Evolutionary conservation across 2,888 invertebrate genomes (phyloP), one percentile per base, ranked within the genome.

Genomic region (Cerceris rybyensis): DNA sequence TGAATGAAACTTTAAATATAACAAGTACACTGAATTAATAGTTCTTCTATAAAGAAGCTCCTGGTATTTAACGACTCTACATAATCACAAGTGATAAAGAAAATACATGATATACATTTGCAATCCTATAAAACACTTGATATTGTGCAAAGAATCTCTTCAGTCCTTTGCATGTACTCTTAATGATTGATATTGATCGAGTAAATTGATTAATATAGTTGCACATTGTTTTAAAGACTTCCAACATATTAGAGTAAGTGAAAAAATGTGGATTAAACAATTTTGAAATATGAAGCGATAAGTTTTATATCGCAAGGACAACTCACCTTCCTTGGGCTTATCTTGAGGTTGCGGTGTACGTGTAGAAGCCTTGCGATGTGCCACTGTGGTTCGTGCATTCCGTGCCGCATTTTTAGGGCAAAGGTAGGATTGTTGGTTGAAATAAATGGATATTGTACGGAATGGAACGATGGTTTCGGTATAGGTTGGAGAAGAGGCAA

Each of bases 301-400:
- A 71, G 41, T 71, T 61, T 13, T 71, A 71, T 70, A 76, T 72
- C 80, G 60, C 28, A 54, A 82, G 82, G 81, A 90, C 89, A 91
- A 91, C 91, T 91, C 91, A 91, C 91, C 91, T 91, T 91, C 91
- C 87, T 91, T 91, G 85, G 91, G 89, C 72, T 91, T 91, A 80
- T 91, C 91, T 90, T 91, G 91, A 87, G 90, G 88, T 86, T 90
- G 91, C 80, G 90, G 88, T 87, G 91, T 90, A 90, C 91, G 91
- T 87, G 90, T 90, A 80, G 91, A 90, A 91, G 90, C 88, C 91
- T 91, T 91, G 89, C 91, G 91, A 87, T 89, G 90, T 90, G 91
- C 88, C 89, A 88, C 91, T 91, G 91, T 88, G 85, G 86, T 90
- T 90, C 85, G 90, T 91, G 91, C 91, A 91, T 90, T 91, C 91